Conservation (phyloP, 2,888 invertebrate genomes). For the Hoplodrina blanda region DNA sequence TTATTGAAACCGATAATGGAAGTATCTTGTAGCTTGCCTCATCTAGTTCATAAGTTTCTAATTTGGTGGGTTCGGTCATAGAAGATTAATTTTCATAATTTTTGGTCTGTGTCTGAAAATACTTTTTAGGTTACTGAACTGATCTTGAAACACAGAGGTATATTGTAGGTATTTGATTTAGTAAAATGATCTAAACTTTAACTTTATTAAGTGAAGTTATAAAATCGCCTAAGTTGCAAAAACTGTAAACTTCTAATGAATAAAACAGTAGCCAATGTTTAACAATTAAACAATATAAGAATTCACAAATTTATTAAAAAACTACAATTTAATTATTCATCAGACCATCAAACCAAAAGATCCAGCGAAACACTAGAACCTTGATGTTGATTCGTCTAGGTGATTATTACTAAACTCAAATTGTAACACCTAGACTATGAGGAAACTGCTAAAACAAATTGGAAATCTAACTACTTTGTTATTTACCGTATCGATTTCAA, state of each 20-base stretch:
- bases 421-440: constrained; percentile 56
- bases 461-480: constrained; percentile 47
- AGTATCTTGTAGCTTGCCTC: constrained; percentile 3
- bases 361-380: constrained; percentile 35
- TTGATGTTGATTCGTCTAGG: constrained; percentile 55
- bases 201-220: background rate
- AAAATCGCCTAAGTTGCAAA: background rate
- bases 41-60: constrained; percentile 16
- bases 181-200: background rate
- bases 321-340: background rate
- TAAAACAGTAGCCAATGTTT: background rate
- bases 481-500: constrained; percentile 52
- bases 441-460: constrained; percentile 52
- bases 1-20: constrained; percentile 28
- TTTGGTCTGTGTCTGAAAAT: background rate
- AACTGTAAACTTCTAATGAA: background rate
- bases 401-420: constrained; percentile 47
- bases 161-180: background rate
- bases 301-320: background rate
- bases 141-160: background rate
- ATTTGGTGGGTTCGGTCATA: constrained; percentile 2
- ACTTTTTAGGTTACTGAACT: constrained; percentile 29
- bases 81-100: constrained; percentile 3
- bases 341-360: constrained; percentile 15
- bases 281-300: background rate